phyloP scores from a whole-genome alignment of 2,888 invertebrate genomes.

The Heteromyza rotundicornis region DNA sequence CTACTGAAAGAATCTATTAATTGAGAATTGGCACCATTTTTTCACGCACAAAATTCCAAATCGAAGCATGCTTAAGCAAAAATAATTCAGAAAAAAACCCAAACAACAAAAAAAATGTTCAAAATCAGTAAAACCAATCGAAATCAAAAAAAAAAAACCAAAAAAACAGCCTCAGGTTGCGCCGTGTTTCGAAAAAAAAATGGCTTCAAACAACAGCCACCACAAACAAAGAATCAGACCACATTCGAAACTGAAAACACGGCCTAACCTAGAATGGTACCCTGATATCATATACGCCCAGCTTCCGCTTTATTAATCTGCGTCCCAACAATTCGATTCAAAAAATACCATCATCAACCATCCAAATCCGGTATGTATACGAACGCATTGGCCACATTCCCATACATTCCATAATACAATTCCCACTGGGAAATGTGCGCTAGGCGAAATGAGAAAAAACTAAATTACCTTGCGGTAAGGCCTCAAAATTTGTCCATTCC shows the following conservation, averaged over 20 bases:
- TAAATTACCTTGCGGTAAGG: too few relatives aligned
- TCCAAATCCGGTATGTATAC: too few relatives aligned
- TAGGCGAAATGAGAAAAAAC: too few relatives aligned
- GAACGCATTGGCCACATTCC: too few relatives aligned
- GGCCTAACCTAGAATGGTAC: conserved; percentile 57
- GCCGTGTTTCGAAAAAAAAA: conserved; percentile 24
- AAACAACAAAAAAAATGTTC: conserved; percentile 7
- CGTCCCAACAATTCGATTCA: too few relatives aligned
- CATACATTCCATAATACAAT: too few relatives aligned
- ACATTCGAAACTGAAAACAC: conserved; percentile 36
- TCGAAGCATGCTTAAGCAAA: conserved; percentile 45
- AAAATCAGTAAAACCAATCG: conserved; percentile 10
- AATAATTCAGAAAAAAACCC: conserved; percentile 5
- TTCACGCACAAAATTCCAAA: conserved; percentile 31
- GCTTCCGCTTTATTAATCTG: conserved; percentile 47
- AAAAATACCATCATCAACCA: too few relatives aligned
- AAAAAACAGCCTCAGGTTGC: conserved; percentile 30
- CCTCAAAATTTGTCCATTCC: too few relatives aligned
- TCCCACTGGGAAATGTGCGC: too few relatives aligned
- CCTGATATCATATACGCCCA: conserved; percentile 61
- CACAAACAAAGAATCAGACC: too few relatives aligned
- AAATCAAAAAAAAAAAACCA: conserved; percentile 22
- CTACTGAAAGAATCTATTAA: too few relatives aligned
- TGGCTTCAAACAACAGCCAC: conserved; percentile 28
- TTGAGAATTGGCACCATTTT: too few relatives aligned